A percentile compares a stretch with the other conserved stretches of the same genome.
phyloP scores from a whole-genome alignment of 2,113 vertebrate genomes.

The Fulmarus glacialis region DNA sequence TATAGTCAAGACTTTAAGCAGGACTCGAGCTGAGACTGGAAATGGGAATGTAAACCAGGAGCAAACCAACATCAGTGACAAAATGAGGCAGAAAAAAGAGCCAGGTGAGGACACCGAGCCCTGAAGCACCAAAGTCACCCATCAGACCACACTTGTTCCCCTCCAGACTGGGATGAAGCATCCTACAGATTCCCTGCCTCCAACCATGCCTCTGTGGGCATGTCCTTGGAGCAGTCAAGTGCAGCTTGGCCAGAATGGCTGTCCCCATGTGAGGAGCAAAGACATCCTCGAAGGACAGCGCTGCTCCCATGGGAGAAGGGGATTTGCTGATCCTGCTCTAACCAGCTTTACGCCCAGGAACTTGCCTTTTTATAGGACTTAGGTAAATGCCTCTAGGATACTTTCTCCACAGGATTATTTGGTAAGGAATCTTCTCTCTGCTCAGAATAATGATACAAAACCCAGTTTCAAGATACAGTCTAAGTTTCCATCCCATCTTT shows the following conservation, averaged over 20 bases:
- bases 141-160: background rate
- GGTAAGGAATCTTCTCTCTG: background rate
- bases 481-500: background rate
- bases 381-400: background rate
- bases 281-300: fast-evolving
- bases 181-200: background rate
- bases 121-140: background rate
- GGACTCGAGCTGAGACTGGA: background rate
- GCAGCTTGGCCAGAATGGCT: background rate
- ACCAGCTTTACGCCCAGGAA: background rate
- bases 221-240: background rate
- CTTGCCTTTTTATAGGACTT: background rate
- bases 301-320: background rate
- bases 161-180: background rate
- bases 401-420: background rate
- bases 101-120: background rate
- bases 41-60: background rate
- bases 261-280: background rate
- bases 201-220: background rate
- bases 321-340: background rate
- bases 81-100: background rate
- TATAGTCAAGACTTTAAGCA: background rate
- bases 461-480: background rate
- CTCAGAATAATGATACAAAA: background rate
- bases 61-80: background rate